Base-by-base conservation (phyloP, 2,797 vertebrate genomes). In the Apogon talboti region DNA sequence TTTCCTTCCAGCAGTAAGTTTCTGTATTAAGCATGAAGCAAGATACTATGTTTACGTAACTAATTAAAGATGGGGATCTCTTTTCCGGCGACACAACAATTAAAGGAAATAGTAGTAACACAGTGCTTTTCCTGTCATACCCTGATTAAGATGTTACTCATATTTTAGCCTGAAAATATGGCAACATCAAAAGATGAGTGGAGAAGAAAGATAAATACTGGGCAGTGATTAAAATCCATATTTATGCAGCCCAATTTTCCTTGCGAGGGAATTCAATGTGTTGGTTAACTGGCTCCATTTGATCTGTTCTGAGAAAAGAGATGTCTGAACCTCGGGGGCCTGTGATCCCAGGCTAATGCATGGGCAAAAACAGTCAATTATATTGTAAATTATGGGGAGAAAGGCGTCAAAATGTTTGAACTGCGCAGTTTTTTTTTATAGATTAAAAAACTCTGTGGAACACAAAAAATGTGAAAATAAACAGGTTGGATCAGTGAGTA, bases 181-280 rank as follows among this genome's bases (percentile, higher is more conserved):
- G 86, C 65, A 78, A 92, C 89, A 90, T 94, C 91, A 93, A 93
- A 92, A 89, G 86, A 73, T 55, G 83, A 80, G 74, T 84, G 79
- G 80, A 84, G 76, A 88, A 85, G 84, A 91, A 93, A 92, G 90
- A 94, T 91, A 92, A 92, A 93, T 89, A 91, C 78, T 90, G 90
- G 83, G 87, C 86, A 83, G 81, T 85, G 86, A 93, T 93, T 92
- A 92, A 92, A 92, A 93, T 93, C 89, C 90, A 91, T 92, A 92
- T 94, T 93, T 91, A 94, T 94, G 91, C 90, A 84, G 87, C 74
- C 82, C 86, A 91, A 86, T 93, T 94, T 93, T 88, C 83, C 74
- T 90, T 91, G 84, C 72, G 62, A 87, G 82, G 76, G 71, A 86
- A 89, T 85, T 89, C 80, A 83, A 61, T 87, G 82, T 83, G 85